Percentiles rank a stretch among this genome's conserved stretches.
Conservation (phyloP, 2,113 vertebrate species). For the Leucopsar rothschildi region DNA sequence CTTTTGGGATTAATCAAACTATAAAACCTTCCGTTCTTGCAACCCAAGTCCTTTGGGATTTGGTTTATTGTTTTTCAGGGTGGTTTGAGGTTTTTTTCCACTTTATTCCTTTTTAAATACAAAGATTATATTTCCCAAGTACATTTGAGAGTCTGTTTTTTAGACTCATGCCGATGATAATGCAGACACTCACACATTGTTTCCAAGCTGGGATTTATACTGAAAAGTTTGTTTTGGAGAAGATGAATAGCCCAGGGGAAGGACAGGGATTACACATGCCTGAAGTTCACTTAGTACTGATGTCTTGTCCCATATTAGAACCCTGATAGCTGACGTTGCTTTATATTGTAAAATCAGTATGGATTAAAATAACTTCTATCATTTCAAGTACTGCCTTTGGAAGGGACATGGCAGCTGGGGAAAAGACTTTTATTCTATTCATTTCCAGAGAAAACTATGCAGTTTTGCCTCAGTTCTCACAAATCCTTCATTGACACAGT, state of each 20-base stretch:
- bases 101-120: not conserved
- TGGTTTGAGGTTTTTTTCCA: rapidly evolving
- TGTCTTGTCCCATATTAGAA: not conserved
- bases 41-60: not conserved
- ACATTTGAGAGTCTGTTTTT: not conserved
- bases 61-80: not conserved
- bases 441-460: not conserved
- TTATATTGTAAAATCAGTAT: not conserved
- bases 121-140: not conserved
- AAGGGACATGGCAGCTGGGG: not conserved
- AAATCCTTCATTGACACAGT: conserved; percentile 15
- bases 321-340: not conserved
- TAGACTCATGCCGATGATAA: not conserved
- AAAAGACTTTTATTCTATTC: not conserved
- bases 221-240: not conserved
- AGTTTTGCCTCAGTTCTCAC: not conserved
- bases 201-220: not conserved
- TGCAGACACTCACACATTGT: not conserved
- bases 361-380: not conserved
- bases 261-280: not conserved
- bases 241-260: not conserved
- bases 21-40: not conserved
- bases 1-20: not conserved
- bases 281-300: not conserved
- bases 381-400: not conserved